Base-by-base conservation (phyloP, 2,888 invertebrate species). In the Ichneumon xanthorius region DNA sequence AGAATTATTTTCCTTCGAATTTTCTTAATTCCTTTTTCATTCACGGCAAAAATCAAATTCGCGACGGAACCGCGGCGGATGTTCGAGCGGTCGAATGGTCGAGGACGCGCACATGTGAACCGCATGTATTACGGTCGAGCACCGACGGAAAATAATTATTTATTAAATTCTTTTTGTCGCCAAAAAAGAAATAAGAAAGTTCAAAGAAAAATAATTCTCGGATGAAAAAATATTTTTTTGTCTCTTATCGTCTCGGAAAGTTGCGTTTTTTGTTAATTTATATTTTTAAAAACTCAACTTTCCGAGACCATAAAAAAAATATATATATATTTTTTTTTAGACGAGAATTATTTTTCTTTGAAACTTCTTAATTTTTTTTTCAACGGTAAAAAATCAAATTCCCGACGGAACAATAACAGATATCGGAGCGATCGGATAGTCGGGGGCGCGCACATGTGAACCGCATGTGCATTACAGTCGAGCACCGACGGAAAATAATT, bases 21-120 rank as follows among this genome's bases (percentile, higher is more conserved):
- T 22, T 55, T 55, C 4, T 14, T 2, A 16, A 30, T 61, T 22
- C 11, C 2, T 61, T 30, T 61, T 30, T 9, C 26, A 14, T 61
- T 30, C 0, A 55, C 22, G n/a, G 1, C 19, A 45, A 58, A 22
- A 40, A 40, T 55, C 2, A 3, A 68, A 19, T 55, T 22, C 16
- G 72, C 72, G 58, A 40, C 16, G 4, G 22, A 19, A 19, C 1
- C 14, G 6, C 6, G 4, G 45, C 9, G 14, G 61, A 61, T 79
- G 84, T 85, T 85, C 86, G 68, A 75, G 81, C 80, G 75, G 70
- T 65, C 85, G 88, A 87, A 87, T 86, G 87, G 87, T 87, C 82
- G 82, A 76, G 73, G 58, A 80, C 6, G 6, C 33, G 6, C 33
- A 5, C 33, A 7, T 33, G 6, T 33, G 33, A 33, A 33, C 6